Evolutionary conservation across 2,113 vertebrate species (phyloP).

Genomic region (Macheiramphus alcinus): DNA sequence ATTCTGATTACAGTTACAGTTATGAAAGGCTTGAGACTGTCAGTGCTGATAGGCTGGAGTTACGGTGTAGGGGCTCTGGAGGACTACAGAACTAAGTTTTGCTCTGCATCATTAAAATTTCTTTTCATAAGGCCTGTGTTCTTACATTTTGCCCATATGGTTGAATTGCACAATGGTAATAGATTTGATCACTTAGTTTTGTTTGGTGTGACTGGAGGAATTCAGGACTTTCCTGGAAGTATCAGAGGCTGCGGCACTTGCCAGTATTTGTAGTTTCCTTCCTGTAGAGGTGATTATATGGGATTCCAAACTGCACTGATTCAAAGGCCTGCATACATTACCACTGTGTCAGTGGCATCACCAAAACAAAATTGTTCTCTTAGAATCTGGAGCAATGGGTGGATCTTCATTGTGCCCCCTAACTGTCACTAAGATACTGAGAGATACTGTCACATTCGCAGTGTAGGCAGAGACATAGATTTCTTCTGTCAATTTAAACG

Average conservation of each 20-base stretch:
- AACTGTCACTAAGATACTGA: not conserved
- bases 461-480: not conserved
- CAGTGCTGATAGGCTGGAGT: not conserved
- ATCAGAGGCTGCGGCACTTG: not conserved
- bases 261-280: not conserved
- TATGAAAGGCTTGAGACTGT: not conserved
- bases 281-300: not conserved
- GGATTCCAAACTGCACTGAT: not conserved
- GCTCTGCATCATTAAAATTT: not conserved
- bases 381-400: not conserved
- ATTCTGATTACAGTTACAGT: not conserved
- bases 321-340: not conserved
- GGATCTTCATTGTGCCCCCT: not conserved
- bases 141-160: not conserved
- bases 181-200: not conserved
- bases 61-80: not conserved
- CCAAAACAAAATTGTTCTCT: not conserved
- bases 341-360: not conserved
- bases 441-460: not conserved
- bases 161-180: not conserved
- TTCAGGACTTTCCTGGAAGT: not conserved
- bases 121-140: not conserved
- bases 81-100: not conserved
- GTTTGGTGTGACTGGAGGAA: not conserved
- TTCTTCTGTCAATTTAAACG: not conserved